A percentile compares a stretch with the other conserved stretches of the same genome.
Evolutionary conservation across 2,888 invertebrate genomes (phyloP).

Genomic region (Malthinus flaveolus): DNA sequence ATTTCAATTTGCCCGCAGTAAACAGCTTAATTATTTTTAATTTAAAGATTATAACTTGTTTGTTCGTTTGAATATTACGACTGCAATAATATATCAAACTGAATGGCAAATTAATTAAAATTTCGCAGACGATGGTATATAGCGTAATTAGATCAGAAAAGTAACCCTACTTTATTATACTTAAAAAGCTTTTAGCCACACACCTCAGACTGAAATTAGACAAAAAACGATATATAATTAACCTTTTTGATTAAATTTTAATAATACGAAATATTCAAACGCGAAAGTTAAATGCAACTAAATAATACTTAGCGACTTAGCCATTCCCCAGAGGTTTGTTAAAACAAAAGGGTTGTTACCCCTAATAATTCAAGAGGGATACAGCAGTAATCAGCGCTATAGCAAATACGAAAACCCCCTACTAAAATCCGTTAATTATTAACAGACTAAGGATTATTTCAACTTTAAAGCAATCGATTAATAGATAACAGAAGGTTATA

Average conservation of each 20-base stretch:
- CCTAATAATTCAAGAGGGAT: slow-evolving; percentile 26
- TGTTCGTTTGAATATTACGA: no score
- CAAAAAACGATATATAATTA: slow-evolving; percentile 3
- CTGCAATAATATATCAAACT: no score
- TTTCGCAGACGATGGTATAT: no score
- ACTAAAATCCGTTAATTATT: slow-evolving; percentile 43
- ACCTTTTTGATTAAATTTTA: slow-evolving; percentile 18
- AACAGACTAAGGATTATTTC: slow-evolving; percentile 44
- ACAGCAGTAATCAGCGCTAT: slow-evolving; percentile 13
- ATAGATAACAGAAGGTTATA: slow-evolving; percentile 1
- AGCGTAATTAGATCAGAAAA: no score
- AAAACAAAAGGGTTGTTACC: slow-evolving; percentile 38
- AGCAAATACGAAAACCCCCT: slow-evolving; percentile 20
- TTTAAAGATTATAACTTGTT: no score
- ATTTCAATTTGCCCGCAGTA: no score
- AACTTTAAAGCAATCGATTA: slow-evolving; percentile 38
- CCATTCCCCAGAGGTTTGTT: slow-evolving; percentile 28
- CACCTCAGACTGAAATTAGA: no score
- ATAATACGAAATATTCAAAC: slow-evolving; percentile 11
- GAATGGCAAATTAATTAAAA: no score
- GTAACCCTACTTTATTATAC: no score
- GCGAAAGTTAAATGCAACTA: slow-evolving; percentile 28
- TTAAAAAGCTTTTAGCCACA: no score
- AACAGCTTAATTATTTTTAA: no score
- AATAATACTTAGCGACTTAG: slow-evolving; percentile 32